These are phyloP conservation scores for Pasiphila rectangulata DNA, from an alignment of 2,888 invertebrate genomes.

Conservation along the genomic window DNA sequence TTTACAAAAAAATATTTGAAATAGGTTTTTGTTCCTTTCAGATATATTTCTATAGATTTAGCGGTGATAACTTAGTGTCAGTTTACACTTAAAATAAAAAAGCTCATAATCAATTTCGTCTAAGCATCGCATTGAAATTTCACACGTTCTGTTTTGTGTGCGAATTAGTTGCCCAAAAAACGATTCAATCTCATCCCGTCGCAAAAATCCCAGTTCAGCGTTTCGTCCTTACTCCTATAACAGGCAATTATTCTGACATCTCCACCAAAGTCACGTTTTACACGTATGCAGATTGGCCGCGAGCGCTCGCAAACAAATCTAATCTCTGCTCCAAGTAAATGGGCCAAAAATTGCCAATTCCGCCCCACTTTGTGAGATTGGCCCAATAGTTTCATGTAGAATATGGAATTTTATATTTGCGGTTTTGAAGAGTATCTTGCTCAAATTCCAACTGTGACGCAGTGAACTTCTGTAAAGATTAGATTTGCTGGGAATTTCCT, in stretches of 20 bases:
- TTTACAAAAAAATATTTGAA: too few relatives aligned
- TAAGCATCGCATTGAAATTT: too few relatives aligned
- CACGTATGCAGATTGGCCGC: slow-evolving; percentile 20
- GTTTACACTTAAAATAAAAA: too few relatives aligned
- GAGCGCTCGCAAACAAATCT: slow-evolving; percentile 43
- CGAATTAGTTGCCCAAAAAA: not conserved
- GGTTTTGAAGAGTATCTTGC: slow-evolving; percentile 2
- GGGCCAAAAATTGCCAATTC: slow-evolving; percentile 42
- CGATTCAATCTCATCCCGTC: not conserved
- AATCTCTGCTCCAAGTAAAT: slow-evolving; percentile 40
- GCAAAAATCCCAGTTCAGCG: slow-evolving; percentile 4
- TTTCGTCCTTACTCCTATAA: slow-evolving; percentile 1
- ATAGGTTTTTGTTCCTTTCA: too few relatives aligned
- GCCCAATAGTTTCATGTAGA: slow-evolving; percentile 32
- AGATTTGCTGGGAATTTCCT: too few relatives aligned
- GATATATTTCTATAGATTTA: too few relatives aligned
- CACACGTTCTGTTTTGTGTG: too few relatives aligned
- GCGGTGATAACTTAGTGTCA: too few relatives aligned
- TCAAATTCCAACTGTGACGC: too few relatives aligned
- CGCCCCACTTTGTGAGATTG: slow-evolving; percentile 32
- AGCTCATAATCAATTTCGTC: too few relatives aligned
- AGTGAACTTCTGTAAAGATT: too few relatives aligned
- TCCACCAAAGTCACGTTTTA: slow-evolving; percentile 13
- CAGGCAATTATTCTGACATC: slow-evolving; percentile 8
- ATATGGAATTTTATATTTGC: slow-evolving; percentile 1